Evolutionary conservation across 35 echinoderm and acorn worm species (phyloP).

Genomic region (Diadema setosum): DNA sequence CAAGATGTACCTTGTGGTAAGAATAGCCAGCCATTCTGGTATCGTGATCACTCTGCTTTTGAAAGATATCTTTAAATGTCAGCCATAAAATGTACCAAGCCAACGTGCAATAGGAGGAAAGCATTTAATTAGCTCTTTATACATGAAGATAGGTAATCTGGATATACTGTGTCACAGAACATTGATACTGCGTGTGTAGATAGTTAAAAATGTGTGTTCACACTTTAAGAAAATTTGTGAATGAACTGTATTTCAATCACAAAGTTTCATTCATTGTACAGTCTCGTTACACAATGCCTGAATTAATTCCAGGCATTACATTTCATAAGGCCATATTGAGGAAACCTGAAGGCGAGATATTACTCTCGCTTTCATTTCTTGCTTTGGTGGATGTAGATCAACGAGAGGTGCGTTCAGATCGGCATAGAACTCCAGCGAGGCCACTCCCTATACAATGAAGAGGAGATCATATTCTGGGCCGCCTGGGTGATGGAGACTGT

Average conservation of each 20-base stretch:
- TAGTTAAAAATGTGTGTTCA: too few species aligned
- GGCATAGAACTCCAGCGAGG: slow-evolving; percentile 42
- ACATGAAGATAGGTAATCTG: too few species aligned
- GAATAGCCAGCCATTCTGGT: too few species aligned
- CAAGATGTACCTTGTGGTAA: slow-evolving; percentile 40
- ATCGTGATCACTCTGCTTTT: too few species aligned
- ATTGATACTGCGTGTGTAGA: too few species aligned
- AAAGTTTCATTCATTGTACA: neutral
- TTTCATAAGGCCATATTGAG: neutral
- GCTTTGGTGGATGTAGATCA: slow-evolving; percentile 5
- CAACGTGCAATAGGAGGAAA: too few species aligned
- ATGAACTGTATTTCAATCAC: too few species aligned
- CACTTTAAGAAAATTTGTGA: too few species aligned
- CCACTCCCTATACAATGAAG: slow-evolving; percentile 41
- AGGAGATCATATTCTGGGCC: slow-evolving; percentile 59
- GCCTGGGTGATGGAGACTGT: slow-evolving; percentile 22
- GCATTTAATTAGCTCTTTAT: too few species aligned
- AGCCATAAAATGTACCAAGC: too few species aligned
- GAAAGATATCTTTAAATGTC: too few species aligned
- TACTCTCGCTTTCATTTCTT: neutral
- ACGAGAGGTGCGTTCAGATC: slow-evolving; percentile 37
- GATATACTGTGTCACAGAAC: too few species aligned
- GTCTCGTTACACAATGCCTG: neutral
- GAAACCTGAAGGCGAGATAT: neutral
- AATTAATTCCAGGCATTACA: neutral